phyloP scores from a whole-genome alignment of 2,797 vertebrate genomes.

The Stomatorhinus walkeri region DNA sequence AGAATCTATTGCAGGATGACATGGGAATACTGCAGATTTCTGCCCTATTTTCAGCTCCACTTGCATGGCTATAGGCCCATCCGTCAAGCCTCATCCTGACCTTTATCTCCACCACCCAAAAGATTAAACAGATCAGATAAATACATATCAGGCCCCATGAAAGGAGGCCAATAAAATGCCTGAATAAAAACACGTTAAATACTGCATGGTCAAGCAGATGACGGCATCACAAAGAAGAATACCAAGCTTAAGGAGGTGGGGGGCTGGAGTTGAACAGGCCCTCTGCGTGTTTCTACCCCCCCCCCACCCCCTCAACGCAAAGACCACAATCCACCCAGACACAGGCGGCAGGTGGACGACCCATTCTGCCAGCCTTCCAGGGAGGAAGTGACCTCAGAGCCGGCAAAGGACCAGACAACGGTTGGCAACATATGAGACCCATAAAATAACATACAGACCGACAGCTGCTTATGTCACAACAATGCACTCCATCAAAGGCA shows the following conservation, averaged over 20 bases:
- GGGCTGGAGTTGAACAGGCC: background rate
- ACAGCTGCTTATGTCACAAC: background rate
- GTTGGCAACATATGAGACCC: background rate
- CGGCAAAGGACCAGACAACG: background rate
- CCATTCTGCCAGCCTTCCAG: background rate
- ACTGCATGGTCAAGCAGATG: background rate
- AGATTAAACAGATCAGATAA: background rate
- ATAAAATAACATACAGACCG: background rate
- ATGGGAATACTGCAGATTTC: background rate
- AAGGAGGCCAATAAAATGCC: background rate
- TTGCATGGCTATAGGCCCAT: background rate
- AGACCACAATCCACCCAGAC: background rate
- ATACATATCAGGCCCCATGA: background rate
- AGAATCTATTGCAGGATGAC: background rate
- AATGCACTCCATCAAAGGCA: background rate
- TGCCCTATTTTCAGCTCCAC: background rate
- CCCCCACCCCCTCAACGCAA: background rate
- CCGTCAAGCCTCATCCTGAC: background rate
- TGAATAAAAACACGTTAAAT: background rate
- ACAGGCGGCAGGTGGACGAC: background rate
- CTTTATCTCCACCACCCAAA: background rate
- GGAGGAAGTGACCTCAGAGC: background rate
- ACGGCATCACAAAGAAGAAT: background rate
- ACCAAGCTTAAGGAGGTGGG: background rate
- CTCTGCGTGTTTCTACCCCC: background rate